phyloP scores from a whole-genome alignment of 2,113 vertebrate genomes.

The Ophthalmolycus amberensis region DNA sequence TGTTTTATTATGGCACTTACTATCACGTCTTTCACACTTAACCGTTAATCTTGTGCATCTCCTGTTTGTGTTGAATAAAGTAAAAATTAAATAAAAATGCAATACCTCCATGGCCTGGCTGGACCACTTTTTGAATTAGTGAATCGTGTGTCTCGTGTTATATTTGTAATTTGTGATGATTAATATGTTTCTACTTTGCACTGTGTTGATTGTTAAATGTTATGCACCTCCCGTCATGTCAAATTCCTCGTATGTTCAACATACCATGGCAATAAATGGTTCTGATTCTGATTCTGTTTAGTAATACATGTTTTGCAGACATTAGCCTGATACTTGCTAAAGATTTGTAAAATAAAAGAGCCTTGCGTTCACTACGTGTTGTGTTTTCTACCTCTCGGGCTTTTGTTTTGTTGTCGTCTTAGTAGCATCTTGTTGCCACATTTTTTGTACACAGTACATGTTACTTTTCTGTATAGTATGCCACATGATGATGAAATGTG shows the following conservation, averaged over 20 bases:
- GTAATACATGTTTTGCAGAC: neutral
- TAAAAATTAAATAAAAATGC: neutral
- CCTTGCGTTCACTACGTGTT: neutral
- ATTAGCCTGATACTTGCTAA: neutral
- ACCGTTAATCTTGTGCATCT: neutral
- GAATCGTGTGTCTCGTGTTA: neutral
- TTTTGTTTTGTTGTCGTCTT: neutral
- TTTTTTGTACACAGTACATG: neutral
- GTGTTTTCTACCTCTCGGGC: neutral
- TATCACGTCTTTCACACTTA: neutral
- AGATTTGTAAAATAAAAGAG: neutral
- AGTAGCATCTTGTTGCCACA: neutral
- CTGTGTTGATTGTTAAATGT: too few species aligned
- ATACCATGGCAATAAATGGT: too few species aligned
- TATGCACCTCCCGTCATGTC: too few species aligned
- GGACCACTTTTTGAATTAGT: neutral
- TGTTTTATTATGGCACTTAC: neutral
- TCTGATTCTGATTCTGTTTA: too few species aligned
- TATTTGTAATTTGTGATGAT: neutral
- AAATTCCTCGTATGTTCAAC: too few species aligned
- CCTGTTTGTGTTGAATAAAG: neutral
- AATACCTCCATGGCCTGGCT: neutral
- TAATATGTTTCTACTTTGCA: too few species aligned
- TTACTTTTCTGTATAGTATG: neutral
- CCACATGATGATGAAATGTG: neutral